Percentiles rank a stretch among this genome's conserved stretches.
Evolutionary conservation across 2,113 vertebrate species (phyloP).

Genomic region (Hymenochirus boettgeri): DNA sequence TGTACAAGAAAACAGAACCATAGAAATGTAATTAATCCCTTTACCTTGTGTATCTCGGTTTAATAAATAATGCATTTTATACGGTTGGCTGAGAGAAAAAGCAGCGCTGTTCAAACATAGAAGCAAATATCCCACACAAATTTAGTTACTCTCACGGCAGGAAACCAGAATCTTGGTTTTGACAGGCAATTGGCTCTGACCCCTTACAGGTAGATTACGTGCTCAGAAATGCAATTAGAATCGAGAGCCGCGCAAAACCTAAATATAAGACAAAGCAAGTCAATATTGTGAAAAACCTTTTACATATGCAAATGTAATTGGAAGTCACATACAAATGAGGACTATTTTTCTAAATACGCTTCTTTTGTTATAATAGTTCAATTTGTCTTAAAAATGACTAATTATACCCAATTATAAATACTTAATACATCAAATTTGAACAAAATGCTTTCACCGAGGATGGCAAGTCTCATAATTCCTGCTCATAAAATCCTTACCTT

Average conservation of each 20-base stretch:
- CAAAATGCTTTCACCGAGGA: conserved; percentile 28
- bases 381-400: conserved; percentile 35
- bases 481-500: conserved; percentile 15
- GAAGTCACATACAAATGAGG: conserved; percentile 17
- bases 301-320: conserved; percentile 40
- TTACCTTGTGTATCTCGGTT: too few species aligned
- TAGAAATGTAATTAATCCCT: too few species aligned
- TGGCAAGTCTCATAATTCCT: conserved; percentile 37
- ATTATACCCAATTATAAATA: conserved; percentile 41
- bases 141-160: conserved; percentile 1
- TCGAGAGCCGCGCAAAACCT: not conserved
- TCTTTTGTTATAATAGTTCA: conserved; percentile 37
- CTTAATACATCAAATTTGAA: conserved; percentile 38
- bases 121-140: not conserved
- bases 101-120: not conserved
- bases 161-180: not conserved
- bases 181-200: conserved; percentile 15
- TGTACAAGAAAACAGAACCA: too few species aligned
- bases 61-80: too few species aligned
- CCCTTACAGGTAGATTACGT: conserved; percentile 2
- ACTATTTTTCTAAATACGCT: conserved; percentile 40
- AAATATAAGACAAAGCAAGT: conserved; percentile 33
- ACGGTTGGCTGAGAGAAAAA: not conserved
- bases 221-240: conserved; percentile 22
- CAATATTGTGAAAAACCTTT: conserved; percentile 36